These are phyloP conservation scores for Phyto melanocephala DNA, from an alignment of 2,888 invertebrate species.

Conservation along the genomic window DNA sequence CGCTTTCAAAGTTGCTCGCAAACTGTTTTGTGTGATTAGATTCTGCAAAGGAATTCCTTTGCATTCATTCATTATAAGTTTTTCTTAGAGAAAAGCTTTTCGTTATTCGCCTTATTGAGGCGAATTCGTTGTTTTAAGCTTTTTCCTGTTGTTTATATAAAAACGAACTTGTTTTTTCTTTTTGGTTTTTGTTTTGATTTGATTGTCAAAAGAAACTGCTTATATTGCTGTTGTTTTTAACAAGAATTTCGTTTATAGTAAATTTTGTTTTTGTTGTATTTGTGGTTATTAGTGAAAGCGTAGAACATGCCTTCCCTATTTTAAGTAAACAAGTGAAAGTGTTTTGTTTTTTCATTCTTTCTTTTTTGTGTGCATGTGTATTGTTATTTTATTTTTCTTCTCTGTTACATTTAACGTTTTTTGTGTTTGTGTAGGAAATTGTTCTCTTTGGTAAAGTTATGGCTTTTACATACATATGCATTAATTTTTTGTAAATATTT, in stretches of 20 bases:
- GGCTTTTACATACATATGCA: neutral
- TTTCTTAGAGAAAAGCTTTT: conserved; percentile 22
- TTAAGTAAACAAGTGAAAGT: conserved; percentile 2
- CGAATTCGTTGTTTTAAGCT: conserved; percentile 45
- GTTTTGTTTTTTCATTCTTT: neutral
- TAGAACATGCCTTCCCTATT: neutral
- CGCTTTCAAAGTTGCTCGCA: conserved; percentile 61
- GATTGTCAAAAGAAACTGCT: neutral
- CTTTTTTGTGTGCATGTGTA: neutral
- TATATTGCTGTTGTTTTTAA: neutral
- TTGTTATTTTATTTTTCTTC: neutral
- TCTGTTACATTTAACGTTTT: no score
- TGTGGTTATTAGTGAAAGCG: conserved; percentile 15
- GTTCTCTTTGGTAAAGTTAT: neutral
- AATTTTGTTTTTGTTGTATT: conserved; percentile 9
- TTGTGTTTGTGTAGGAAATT: conserved; percentile 11
- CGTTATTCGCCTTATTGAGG: neutral
- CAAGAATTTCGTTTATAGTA: neutral
- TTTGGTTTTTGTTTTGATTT: neutral
- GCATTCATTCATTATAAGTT: conserved; percentile 44
- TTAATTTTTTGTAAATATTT: conserved; percentile 54
- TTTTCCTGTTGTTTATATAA: neutral
- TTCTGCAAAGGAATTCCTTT: conserved; percentile 43
- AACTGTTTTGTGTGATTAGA: conserved; percentile 50
- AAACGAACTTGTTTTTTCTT: conserved; percentile 10